Conservation (phyloP, 2,797 vertebrate genomes). For the Galagoides demidoff region DNA sequence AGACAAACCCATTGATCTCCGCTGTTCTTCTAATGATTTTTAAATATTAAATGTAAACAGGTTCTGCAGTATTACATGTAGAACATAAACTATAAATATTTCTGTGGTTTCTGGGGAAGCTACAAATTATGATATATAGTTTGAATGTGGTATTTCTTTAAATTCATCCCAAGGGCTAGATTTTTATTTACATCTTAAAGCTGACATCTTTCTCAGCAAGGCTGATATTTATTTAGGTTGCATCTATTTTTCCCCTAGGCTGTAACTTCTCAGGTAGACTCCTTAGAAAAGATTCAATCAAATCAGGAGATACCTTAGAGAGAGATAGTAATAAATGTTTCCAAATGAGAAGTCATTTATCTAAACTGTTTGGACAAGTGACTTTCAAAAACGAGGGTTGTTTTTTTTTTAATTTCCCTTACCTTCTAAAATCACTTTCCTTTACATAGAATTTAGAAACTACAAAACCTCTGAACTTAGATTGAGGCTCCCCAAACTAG, state of each 20-base stretch:
- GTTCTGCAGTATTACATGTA: not conserved
- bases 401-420: not conserved
- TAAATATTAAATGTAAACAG: not conserved
- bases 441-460: not conserved
- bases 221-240: not conserved
- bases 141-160: not conserved
- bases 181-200: not conserved
- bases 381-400: not conserved
- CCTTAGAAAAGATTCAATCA: not conserved
- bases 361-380: not conserved
- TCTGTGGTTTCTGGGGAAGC: not conserved
- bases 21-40: not conserved
- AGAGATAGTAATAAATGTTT: not conserved
- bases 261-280: not conserved
- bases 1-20: not conserved
- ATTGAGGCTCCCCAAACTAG: not conserved
- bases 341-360: not conserved
- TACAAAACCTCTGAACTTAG: not conserved
- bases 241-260: not conserved
- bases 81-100: slow-evolving; percentile 32
- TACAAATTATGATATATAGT: not conserved
- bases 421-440: not conserved
- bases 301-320: not conserved
- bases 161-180: not conserved
- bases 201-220: not conserved